Base-by-base conservation (phyloP, 2,888 invertebrate species). In the Andrena camellia region DNA sequence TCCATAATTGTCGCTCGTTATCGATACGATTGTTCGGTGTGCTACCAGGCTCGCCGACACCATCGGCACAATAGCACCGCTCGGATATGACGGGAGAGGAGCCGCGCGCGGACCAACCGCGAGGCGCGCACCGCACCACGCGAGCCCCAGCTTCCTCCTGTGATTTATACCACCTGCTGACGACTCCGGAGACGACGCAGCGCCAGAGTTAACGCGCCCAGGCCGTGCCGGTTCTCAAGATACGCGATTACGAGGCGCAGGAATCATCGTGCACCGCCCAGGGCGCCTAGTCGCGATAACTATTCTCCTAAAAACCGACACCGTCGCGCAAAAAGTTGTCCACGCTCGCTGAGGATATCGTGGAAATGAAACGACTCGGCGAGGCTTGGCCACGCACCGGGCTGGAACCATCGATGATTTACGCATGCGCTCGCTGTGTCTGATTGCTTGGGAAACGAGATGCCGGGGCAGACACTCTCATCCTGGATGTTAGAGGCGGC, bases 1-100 rank as follows among this genome's bases (percentile, higher is more conserved):
- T 81, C 84, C 89, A 88, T 92, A 91, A 92, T 92, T 92, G 92
- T 91, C 88, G 87, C 90, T 92, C 90, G 92, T 92, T 92, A 92
- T 92, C 91, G 88, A 83, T 87, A 89, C 89, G 88, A 92, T 91
- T 91, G 91, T 92, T 84, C 84, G 72, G 77, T 63, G 78, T 70
- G 84, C 81, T 83, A 83, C 80, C 84, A 77, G 66, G 26, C 60
- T 48, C 78, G 42, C 80, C 50, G 62, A 70, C 83, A 69, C 75
- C 72, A 73, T 63, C 57, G 33, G 70, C 74, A 90, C 88, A 88
- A 87, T 88, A 89, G 89, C 83, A 83, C 75, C 78, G 80, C 77
- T 83, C 74, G 86, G 85, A 89, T 91, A 90, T 91, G 90, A 91
- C 88, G 84, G 77, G 66, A 59, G 50, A 42, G 59, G 7, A 52